Evolutionary conservation across 2,888 invertebrate genomes (phyloP), one percentile per base, ranked within the genome.

Genomic region (Xestia c-nigrum): DNA sequence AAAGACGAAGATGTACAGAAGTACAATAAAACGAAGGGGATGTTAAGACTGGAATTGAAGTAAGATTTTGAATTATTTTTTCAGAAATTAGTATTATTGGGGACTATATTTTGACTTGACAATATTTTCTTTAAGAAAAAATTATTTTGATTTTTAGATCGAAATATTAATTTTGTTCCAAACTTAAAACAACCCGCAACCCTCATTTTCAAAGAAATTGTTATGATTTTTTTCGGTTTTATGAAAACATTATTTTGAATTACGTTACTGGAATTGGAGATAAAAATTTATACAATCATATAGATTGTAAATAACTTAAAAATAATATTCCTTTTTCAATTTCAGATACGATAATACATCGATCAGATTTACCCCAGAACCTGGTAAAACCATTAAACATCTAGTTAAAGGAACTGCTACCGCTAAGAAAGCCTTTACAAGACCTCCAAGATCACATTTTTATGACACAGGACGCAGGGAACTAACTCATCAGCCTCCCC

Each of bases 281-380:
- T 31, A 31, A 31, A 31, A 31, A 31, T 31, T 2, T 31, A 31
- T 31, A 31, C 31, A 31, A 31, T 31, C 31, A 21, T 21, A n/a
- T 5, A 12, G n/a, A 55, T 24, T 24, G 7, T 24, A 7, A 16
- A 3, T 24, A 24, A 59, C 40, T 40, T 40, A 40, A 46, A 5
- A 81, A 55, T 80, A 19, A 74, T 43, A 3, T 31, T 16, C 3
- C 12, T 57, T 74, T 55, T 24, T 55, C 16, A 21, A 47, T 81
- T 81, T 1, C 81, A 78, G 83, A 16, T n/a, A 40, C 16, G 19
- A 43, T 12, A 21, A 21, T 3, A 7, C 1, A 31, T 7, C 1
- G 19, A 16, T 1, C 1, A 31, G 24, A 59, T 14, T 14, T 46
- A 21, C 57, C 1, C 24, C n/a, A 21, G 61, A 76, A 52, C 10